Evolutionary conservation across 2,797 vertebrate species (phyloP).

Genomic region (Bufotes viridis): DNA sequence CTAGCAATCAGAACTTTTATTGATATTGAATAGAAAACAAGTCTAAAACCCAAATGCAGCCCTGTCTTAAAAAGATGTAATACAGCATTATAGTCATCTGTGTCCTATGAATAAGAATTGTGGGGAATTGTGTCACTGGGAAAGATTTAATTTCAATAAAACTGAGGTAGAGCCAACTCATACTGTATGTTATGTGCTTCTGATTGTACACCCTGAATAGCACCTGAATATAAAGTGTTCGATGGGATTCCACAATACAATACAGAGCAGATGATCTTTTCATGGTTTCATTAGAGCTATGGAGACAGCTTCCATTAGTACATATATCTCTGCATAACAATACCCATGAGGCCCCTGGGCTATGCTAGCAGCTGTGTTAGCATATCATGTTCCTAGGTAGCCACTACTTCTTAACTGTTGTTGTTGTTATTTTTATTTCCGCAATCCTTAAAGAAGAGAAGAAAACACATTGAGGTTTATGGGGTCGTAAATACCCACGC

Average conservation of each 20-base stretch:
- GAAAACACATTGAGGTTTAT: constrained; percentile 58
- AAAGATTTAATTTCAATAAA: neutral
- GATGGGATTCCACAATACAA: constrained; percentile 11
- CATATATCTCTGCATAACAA: constrained; percentile 55
- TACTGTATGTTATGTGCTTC: neutral
- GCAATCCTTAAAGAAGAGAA: constrained; percentile 58
- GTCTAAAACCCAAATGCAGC: neutral
- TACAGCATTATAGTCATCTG: neutral
- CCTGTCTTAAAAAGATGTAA: neutral
- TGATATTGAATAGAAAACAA: neutral
- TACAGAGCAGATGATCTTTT: constrained; percentile 22
- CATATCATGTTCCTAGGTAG: constrained; percentile 48
- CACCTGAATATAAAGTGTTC: constrained; percentile 9
- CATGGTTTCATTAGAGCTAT: constrained; percentile 34
- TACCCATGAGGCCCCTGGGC: constrained; percentile 40
- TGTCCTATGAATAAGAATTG: neutral
- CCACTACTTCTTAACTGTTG: constrained; percentile 55
- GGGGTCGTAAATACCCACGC: constrained; percentile 55
- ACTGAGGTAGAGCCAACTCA: neutral
- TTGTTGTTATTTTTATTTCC: constrained; percentile 60
- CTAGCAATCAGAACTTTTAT: too few relatives aligned
- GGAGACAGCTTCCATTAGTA: constrained; percentile 33
- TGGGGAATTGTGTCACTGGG: neutral
- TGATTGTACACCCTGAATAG: constrained; percentile 3
- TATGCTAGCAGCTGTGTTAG: constrained; percentile 32